Evolutionary conservation across 1,140 invertebrate species (phyloP).

Genomic region (Leptinotarsa texana): DNA sequence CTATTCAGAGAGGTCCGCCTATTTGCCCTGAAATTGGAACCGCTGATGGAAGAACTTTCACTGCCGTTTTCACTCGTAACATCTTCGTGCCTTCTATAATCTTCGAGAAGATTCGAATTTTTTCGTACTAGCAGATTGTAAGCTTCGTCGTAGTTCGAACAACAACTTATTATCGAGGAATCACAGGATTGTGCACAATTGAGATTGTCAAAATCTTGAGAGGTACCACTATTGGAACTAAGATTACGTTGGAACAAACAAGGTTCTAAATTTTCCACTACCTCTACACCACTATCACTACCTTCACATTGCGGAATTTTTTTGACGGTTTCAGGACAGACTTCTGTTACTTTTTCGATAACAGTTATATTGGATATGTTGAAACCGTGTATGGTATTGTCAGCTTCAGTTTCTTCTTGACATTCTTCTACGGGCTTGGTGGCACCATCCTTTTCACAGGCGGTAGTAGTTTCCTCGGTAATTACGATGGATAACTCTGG

Average conservation of each 20-base stretch:
- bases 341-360: slow-evolving; percentile 39
- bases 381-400: slow-evolving; percentile 47
- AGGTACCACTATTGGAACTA: slow-evolving; percentile 65
- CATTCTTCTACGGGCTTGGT: slow-evolving; percentile 20
- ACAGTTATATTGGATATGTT: slow-evolving; percentile 46
- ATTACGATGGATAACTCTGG: neutral
- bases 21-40: slow-evolving; percentile 51
- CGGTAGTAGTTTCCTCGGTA: neutral
- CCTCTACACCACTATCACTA: slow-evolving; percentile 78
- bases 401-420: slow-evolving; percentile 36
- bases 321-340: slow-evolving; percentile 20
- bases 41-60: slow-evolving; percentile 72
- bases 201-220: slow-evolving; percentile 62
- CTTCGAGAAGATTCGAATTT: slow-evolving; percentile 57
- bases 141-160: slow-evolving; percentile 69
- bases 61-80: slow-evolving; percentile 72
- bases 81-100: slow-evolving; percentile 58
- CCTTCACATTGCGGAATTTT: slow-evolving; percentile 60
- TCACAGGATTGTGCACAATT: slow-evolving; percentile 68
- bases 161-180: slow-evolving; percentile 75
- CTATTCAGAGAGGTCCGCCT: slow-evolving; percentile 37
- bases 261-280: slow-evolving; percentile 60
- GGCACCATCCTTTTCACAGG: neutral
- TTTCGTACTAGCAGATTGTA: slow-evolving; percentile 60
- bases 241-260: slow-evolving; percentile 57